Base-by-base conservation (phyloP, 1,140 invertebrate species). In the Hirudo medicinalis region DNA sequence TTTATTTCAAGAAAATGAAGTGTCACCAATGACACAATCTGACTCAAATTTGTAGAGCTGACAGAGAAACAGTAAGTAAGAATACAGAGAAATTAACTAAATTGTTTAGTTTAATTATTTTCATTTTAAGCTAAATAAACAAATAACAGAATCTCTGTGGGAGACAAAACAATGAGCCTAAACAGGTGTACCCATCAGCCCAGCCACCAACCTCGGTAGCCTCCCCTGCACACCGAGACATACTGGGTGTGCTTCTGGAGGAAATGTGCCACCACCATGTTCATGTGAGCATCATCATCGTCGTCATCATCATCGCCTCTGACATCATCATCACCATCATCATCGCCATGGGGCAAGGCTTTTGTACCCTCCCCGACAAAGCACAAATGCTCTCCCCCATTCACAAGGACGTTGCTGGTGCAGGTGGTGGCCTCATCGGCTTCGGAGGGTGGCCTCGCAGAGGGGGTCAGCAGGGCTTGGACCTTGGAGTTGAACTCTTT, bases 221-320 rank as follows among this genome's bases (percentile, higher is more conserved):
- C 95, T 73, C 92, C 93, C 75, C 89, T 88, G 15, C 96, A 86
- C 82, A 97, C 87, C 72, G 91, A 94, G 36, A 99, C 91, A 81
- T 92, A 94, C 75, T 90, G 88, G 0, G 90, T 91, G 78, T 93
- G 90, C 80, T 91, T 91, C 82, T 97, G 94, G 54, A 99, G 84
- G 83, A 99, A 98, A 72, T 92, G 92, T 13, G 94, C 92, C 15
- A 98, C 90, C 36, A 97, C 94, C 96, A 99, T 99, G 78, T 97
- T 90, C 6, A 95, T 92, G 80, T 94, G 95, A 78, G 91, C 90
- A 81, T 98, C 95, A 83, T 97, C 94, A 79, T 96, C 92, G 77
- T 91, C 89, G 15, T 22, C 57, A 63, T 11, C 57, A 63, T 2
- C 55, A 6, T 60, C 15, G 20, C 4, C 27, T 6, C 15, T 15